A percentile compares a stretch with the other conserved stretches of the same genome.
phyloP scores from a whole-genome alignment of 2,113 vertebrate species.

The Geococcyx californianus region DNA sequence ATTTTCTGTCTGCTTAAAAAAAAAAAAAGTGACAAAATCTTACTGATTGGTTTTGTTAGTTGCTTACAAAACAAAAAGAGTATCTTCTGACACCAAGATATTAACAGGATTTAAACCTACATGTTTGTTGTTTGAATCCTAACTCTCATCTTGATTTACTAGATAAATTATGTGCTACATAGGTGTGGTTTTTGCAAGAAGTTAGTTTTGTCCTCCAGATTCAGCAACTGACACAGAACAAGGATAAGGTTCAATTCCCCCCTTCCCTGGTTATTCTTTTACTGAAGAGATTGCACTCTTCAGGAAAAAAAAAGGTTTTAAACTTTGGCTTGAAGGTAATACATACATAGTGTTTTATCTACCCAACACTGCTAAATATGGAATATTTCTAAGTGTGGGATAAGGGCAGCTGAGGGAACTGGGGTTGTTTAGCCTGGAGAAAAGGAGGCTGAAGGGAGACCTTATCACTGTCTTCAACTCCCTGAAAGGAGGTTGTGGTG shows the following conservation, averaged over 20 bases:
- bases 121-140: not conserved
- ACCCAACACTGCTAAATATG: not conserved
- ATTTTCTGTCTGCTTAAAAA: not conserved
- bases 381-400: no score
- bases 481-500: no score
- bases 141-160: not conserved
- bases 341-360: accelerated
- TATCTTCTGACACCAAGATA: not conserved
- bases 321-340: not conserved
- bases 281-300: not conserved
- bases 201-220: not conserved
- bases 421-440: no score
- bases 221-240: not conserved
- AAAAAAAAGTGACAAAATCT: not conserved
- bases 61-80: not conserved
- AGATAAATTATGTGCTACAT: not conserved
- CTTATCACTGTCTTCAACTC: no score
- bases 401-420: no score
- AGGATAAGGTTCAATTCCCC: not conserved
- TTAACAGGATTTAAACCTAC: not conserved
- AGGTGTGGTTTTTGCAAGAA: not conserved
- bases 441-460: no score
- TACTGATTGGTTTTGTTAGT: not conserved
- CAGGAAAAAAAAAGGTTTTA: not conserved
- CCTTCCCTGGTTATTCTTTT: not conserved